phyloP scores from a whole-genome alignment of 2,113 vertebrate genomes.

The Lagopus muta region DNA sequence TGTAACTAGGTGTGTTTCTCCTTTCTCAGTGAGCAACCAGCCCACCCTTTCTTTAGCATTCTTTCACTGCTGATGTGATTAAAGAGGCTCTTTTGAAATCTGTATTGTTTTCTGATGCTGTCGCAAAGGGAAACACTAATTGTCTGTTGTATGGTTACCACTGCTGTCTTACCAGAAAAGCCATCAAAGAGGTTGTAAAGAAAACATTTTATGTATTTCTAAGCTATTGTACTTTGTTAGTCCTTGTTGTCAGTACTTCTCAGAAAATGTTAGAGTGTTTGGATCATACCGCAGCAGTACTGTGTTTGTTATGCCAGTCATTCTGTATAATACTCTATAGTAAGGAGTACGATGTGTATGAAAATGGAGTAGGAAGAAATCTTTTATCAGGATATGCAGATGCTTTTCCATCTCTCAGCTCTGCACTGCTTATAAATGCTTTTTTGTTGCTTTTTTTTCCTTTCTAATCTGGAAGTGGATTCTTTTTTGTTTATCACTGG shows the following conservation, averaged over 20 bases:
- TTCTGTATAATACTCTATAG: neutral
- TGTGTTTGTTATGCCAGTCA: neutral
- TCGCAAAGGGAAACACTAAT: neutral
- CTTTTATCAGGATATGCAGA: neutral
- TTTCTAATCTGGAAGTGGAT: neutral
- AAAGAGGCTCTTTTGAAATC: neutral
- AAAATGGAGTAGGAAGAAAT: neutral
- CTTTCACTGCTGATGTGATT: neutral
- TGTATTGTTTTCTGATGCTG: neutral
- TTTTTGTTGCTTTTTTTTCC: neutral
- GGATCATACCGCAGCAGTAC: accelerated
- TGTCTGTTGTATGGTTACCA: neutral
- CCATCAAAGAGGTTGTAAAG: neutral
- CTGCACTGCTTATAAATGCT: neutral
- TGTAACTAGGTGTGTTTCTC: neutral
- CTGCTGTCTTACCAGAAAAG: neutral
- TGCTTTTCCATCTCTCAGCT: neutral
- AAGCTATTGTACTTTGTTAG: neutral
- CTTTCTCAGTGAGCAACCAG: neutral
- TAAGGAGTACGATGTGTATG: neutral
- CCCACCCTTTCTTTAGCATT: neutral
- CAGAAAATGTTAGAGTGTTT: neutral
- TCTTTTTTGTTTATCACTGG: neutral
- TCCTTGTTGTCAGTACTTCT: neutral
- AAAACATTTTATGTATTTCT: neutral